Conservation (phyloP, 2,113 vertebrate genomes). For the Callipepla squamata region DNA sequence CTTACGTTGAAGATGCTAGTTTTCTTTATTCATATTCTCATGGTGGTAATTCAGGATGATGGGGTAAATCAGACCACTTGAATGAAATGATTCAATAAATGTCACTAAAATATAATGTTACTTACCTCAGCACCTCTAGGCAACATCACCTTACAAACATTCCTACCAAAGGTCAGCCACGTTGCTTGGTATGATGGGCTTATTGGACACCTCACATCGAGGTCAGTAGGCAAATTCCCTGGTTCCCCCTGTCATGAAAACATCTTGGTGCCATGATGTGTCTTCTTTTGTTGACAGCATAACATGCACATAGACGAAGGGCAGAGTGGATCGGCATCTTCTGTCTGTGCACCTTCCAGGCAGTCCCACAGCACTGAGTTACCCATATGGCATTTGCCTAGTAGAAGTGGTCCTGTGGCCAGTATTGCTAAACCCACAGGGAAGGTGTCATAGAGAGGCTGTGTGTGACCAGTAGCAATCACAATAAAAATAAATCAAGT, state of each 20-base stretch:
- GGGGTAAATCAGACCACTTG: not conserved
- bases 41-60: not conserved
- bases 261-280: not conserved
- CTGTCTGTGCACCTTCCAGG: not conserved
- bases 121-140: not conserved
- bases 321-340: not conserved
- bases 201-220: not conserved
- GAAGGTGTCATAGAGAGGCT: not conserved
- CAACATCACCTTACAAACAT: too few relatives aligned
- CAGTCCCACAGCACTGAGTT: not conserved
- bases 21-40: not conserved
- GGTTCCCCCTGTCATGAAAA: rapidly evolving
- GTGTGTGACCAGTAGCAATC: not conserved
- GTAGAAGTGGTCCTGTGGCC: not conserved
- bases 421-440: not conserved
- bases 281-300: not conserved
- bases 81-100: not conserved
- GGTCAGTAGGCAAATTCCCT: not conserved
- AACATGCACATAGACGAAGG: not conserved
- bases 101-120: not conserved
- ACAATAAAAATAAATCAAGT: not conserved
- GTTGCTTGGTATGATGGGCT: not conserved
- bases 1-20: not conserved
- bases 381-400: not conserved
- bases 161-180: not conserved